Percentiles rank a stretch among this genome's conserved stretches.
Conservation (phyloP, 1,140 invertebrate genomes). For the Temnothorax nylanderi region DNA sequence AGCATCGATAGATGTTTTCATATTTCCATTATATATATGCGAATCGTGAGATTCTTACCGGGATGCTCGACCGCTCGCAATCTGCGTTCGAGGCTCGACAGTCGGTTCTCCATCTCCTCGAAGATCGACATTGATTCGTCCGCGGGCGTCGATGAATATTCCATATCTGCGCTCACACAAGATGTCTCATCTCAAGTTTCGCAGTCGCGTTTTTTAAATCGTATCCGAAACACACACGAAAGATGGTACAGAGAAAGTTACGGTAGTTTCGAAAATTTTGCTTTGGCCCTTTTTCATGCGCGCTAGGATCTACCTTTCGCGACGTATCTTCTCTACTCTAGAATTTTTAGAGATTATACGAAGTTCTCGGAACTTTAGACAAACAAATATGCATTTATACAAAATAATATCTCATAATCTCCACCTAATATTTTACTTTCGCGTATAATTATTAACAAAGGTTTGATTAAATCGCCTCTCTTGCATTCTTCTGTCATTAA, state of each 20-base stretch:
- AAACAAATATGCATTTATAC: too few relatives aligned
- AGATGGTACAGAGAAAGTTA: neutral
- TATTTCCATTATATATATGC: neutral
- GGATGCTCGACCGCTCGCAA: constrained; percentile 91
- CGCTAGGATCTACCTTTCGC: neutral
- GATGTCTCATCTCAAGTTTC: constrained; percentile 44
- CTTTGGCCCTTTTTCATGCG: neutral
- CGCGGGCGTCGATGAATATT: constrained; percentile 37
- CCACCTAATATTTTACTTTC: neutral
- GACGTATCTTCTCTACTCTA: neutral
- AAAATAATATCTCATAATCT: neutral
- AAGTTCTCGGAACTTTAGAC: neutral
- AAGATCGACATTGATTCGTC: constrained; percentile 48
- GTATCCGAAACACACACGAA: neutral
- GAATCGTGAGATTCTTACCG: constrained; percentile 79
- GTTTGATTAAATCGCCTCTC: neutral
- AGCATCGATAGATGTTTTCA: neutral
- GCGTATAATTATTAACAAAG: neutral
- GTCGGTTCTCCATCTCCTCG: constrained; percentile 78
- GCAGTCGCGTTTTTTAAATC: neutral
- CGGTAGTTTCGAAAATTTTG: neutral
- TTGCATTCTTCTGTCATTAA: neutral
- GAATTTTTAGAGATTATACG: neutral
- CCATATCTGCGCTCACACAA: constrained; percentile 24
- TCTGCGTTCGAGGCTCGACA: constrained; percentile 87